Evolutionary conservation across 2,113 vertebrate species (phyloP).

Genomic region (Rallus limicola): DNA sequence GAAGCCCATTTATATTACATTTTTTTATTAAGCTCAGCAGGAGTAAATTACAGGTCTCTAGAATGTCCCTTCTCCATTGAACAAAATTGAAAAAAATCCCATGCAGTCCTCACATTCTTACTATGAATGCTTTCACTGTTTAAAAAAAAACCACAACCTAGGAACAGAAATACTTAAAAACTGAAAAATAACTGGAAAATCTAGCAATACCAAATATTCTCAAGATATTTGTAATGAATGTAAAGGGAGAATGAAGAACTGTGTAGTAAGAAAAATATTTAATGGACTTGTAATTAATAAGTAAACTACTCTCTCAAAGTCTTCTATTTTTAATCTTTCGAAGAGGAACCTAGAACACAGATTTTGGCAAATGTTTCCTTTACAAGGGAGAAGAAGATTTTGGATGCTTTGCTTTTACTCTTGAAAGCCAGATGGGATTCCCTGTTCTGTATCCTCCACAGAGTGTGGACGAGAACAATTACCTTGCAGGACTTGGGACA

Average conservation of each 20-base stretch:
- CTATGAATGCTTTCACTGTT: background rate
- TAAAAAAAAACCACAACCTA: background rate
- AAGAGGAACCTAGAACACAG: background rate
- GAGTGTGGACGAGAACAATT: background rate
- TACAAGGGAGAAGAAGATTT: background rate
- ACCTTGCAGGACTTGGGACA: conserved; percentile 14
- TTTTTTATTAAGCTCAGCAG: background rate
- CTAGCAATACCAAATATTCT: background rate
- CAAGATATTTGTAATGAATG: background rate
- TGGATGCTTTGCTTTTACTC: background rate
- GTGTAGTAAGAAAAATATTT: background rate
- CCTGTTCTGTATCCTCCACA: background rate
- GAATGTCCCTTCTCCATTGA: background rate
- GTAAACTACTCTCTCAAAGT: background rate
- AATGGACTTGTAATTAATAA: background rate
- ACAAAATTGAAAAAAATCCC: background rate
- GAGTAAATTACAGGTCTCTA: background rate
- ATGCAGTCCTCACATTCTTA: background rate
- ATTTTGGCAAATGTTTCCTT: conserved; percentile 8
- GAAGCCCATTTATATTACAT: background rate
- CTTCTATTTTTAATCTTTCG: conserved; percentile 22
- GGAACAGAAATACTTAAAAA: background rate
- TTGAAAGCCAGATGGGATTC: background rate
- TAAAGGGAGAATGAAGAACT: background rate
- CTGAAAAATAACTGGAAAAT: background rate